Base-by-base conservation (phyloP, 2,888 invertebrate genomes). In the Melolontha melolontha region DNA sequence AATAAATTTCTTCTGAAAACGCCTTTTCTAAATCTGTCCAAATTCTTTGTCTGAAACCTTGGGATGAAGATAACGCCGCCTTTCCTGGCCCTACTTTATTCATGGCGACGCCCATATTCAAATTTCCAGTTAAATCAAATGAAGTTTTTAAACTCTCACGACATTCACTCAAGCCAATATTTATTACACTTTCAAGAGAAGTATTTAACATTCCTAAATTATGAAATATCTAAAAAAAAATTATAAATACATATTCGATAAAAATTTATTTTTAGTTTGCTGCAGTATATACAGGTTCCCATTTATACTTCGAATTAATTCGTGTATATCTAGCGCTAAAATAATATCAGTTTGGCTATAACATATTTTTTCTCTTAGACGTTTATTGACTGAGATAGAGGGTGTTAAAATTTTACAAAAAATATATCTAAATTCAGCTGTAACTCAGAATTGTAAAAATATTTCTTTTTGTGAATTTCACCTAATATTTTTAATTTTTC, bases 21-120 rank as follows among this genome's bases (percentile, higher is more conserved):
- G 95, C 84, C 82, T 92, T 92, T 79, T 97, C 96, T 77, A 97
- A 87, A 75, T 94, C 95, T 70, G 91, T 90, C 96, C 97, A 97
- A 5, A 97, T 87, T 77, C 92, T 86, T 44, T 85, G 87, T 70
- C 91, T 83, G 75, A 91, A 87, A 59, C 88, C 82, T 72, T 82
- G 82, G 5, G 81, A 81, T 27, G 81, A 78, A 12, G 78, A 74
- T 22, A 83, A 72, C 40, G 87, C 83, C 0, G 89, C 87, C 76
- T 88, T 82, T 4, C 91, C 90, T 1, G 89, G 88, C 7, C 84
- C 86, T 6, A 79, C 81, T 79, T 81, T 81, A 40, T 71, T 74
- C 22, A 52, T 39, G 52, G 67, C 74, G 8, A 73, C 50, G 29
- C 67, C 63, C 59, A 59, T 72, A 39, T 75, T 73, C 5, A 73